phyloP scores from a whole-genome alignment of 53 echinoderm and acorn worm genomes.

The Crossaster papposus region DNA sequence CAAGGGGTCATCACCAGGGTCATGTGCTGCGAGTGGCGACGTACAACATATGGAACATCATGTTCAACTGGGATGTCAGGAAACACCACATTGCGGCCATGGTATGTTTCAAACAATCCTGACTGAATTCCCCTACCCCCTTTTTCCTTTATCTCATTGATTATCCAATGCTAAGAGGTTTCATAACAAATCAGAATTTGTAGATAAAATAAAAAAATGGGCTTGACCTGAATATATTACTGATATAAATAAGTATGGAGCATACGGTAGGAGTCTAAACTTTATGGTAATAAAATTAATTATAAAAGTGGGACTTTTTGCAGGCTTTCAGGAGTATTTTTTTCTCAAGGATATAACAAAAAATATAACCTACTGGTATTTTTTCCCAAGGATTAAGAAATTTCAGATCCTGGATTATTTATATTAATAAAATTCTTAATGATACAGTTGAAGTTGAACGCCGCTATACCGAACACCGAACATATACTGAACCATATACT shows the following conservation, averaged over 20 bases:
- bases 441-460: too few relatives aligned
- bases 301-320: too few relatives aligned
- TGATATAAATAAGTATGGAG: background rate
- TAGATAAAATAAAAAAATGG: background rate
- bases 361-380: too few relatives aligned
- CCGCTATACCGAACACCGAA: too few relatives aligned
- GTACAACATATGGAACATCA: constrained; percentile 88
- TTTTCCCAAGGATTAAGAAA: too few relatives aligned
- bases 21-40: constrained; percentile 69
- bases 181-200: background rate
- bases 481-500: too few relatives aligned
- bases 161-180: background rate
- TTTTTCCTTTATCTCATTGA: background rate
- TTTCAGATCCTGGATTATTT: too few relatives aligned
- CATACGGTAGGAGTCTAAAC: background rate
- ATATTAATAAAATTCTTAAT: too few relatives aligned
- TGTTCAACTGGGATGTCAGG: constrained; percentile 91
- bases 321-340: too few relatives aligned
- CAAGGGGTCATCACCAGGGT: background rate
- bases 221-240: background rate
- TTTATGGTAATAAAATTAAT: too few relatives aligned
- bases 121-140: background rate
- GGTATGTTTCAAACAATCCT: constrained; percentile 54
- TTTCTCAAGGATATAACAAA: too few relatives aligned
- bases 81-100: constrained; percentile 80